phyloP scores from a whole-genome alignment of 2,797 vertebrate species.

The Neosalanx taihuensis region DNA sequence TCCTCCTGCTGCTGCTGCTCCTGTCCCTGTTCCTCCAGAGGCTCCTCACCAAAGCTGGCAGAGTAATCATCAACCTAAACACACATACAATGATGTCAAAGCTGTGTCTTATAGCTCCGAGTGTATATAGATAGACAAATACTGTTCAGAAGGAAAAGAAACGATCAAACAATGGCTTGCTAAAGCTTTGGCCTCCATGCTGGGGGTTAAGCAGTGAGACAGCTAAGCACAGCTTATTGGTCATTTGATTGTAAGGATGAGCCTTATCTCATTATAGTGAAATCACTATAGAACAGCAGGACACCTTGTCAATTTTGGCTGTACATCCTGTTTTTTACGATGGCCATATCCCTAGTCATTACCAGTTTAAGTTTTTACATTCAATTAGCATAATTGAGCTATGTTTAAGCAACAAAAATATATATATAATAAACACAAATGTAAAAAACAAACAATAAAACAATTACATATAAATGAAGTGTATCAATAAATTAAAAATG shows the following conservation, averaged over 20 bases:
- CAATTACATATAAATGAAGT: not conserved
- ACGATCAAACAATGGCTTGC: not conserved
- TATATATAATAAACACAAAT: not conserved
- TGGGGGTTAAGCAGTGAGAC: not conserved
- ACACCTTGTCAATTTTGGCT: too few relatives aligned
- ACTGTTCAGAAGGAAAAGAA: too few relatives aligned
- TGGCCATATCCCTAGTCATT: not conserved
- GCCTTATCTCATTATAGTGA: too few relatives aligned
- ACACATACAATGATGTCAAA: not conserved
- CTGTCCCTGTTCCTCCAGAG: slow-evolving; percentile 45
- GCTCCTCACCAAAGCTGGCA: slow-evolving; percentile 67
- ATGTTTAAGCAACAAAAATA: not conserved
- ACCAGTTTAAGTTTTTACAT: not conserved
- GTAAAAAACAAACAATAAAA: not conserved
- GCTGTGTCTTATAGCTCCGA: not conserved
- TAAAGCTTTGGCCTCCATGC: not conserved
- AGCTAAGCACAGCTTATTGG: not conserved
- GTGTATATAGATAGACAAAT: too few relatives aligned
- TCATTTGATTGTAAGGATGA: too few relatives aligned
- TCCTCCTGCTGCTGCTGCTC: slow-evolving; percentile 52
- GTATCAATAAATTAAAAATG: slow-evolving; percentile 6
- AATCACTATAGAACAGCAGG: too few relatives aligned
- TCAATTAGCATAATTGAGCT: too few relatives aligned
- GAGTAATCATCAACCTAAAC: slow-evolving; percentile 84
- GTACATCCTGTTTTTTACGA: not conserved